Base-by-base conservation (phyloP, 2,797 vertebrate species). In the Hoplostethus mediterraneus region DNA sequence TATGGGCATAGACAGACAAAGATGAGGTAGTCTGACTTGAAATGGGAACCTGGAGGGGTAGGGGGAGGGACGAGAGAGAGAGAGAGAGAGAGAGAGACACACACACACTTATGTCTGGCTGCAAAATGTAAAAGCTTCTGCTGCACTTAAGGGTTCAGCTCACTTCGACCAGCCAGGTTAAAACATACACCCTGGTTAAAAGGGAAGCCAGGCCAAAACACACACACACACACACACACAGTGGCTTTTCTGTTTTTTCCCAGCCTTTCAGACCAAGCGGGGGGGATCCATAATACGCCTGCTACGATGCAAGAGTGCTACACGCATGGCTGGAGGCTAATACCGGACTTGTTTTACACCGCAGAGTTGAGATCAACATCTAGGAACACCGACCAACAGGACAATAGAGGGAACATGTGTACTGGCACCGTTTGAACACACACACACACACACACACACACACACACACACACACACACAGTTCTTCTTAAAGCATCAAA, bases 61-160 rank as follows among this genome's bases (percentile, higher is more conserved):
- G 13, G 60, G 51, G 13, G 13, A 6, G 33, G 30, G 64, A 42
- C 31, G 57, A 67, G 14, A 58, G 49, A 12, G 8, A 6, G 48
- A 31, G 64, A 51, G 47, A 56, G 30, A 53, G 31, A 30, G 12
- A 12, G 36, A 21, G 21, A 21, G 44, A 38, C 56, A 49, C 55
- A 68, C 0, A 66, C 73, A 53, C 54, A 74, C 69, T 73, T 52
- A 45, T 47, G 67, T 81, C 67, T 0, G 63, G 49, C 75, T 63
- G 73, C 36, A 72, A 80, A 86, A 85, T 74, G 77, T 77, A 82
- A 87, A 87, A 80, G 85, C 71, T 61, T 79, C 71, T 71, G 70
- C 67, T 66, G 75, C 76, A 87, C 75, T 89, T 68, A 77, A 60
- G 21, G 51, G 81, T 79, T 82, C 66, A 80, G 65, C 58, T 82